Conservation (phyloP, 2,113 vertebrate species). For the Regulus satrapa region DNA sequence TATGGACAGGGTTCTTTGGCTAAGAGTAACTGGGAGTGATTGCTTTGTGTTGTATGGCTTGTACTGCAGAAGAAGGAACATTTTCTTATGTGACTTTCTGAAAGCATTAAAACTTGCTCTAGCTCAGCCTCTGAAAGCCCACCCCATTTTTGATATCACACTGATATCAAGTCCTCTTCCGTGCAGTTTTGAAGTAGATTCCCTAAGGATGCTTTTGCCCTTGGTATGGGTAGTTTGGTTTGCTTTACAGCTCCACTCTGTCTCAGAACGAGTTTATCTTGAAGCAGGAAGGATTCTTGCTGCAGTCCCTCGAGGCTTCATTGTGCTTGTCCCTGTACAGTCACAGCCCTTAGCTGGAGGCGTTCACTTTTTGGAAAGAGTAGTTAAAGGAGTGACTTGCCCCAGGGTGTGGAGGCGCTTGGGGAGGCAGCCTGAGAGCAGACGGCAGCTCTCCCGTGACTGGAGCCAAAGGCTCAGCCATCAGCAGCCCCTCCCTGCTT, state of each 20-base stretch:
- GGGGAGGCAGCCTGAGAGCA: neutral
- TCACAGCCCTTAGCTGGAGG: neutral
- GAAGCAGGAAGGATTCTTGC: neutral
- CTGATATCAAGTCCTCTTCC: neutral
- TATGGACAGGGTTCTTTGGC: neutral
- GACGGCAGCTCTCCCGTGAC: neutral
- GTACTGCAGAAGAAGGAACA: neutral
- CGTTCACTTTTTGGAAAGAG: neutral
- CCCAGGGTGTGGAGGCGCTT: rapidly evolving
- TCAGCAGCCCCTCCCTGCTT: neutral
- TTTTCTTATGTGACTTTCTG: neutral
- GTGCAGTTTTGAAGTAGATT: neutral
- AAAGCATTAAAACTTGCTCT: neutral
- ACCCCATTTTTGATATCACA: neutral
- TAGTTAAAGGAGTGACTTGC: neutral
- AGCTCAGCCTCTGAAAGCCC: neutral
- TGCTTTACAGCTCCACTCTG: neutral
- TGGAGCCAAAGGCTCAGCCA: neutral
- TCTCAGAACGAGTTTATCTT: neutral
- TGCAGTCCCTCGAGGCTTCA: neutral
- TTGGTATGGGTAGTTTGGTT: neutral
- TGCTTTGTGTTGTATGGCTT: neutral
- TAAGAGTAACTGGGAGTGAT: neutral
- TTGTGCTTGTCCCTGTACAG: neutral
- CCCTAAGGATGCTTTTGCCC: neutral